Percentiles rank a stretch among this genome's conserved stretches.
Conservation (phyloP, 1,140 invertebrate species). For the Brachionus rubens region DNA sequence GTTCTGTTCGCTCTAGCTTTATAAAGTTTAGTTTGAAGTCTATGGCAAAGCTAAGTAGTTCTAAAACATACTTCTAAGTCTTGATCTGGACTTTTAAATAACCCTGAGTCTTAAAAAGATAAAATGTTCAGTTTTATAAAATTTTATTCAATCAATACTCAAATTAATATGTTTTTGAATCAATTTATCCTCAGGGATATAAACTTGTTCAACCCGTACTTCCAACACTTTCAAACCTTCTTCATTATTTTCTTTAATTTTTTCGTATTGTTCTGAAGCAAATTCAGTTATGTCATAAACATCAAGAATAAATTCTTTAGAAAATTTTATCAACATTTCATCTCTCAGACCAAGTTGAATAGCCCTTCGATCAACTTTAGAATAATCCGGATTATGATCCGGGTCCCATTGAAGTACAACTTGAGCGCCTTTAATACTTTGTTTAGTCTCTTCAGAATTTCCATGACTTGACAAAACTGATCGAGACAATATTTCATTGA, state of each 20-base stretch:
- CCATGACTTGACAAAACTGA: constrained; percentile 49
- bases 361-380: constrained; percentile 52
- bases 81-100: no score
- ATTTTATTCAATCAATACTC: no score
- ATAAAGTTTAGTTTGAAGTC: no score
- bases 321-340: constrained; percentile 50
- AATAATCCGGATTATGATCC: constrained; percentile 51
- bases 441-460: constrained; percentile 24
- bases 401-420: constrained; percentile 59
- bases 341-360: constrained; percentile 57
- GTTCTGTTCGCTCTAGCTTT: no score
- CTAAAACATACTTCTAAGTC: no score
- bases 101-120: no score
- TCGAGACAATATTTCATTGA: constrained; percentile 52
- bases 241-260: not conserved
- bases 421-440: constrained; percentile 47
- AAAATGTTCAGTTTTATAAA: no score
- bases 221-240: not conserved
- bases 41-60: no score
- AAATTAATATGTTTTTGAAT: not conserved
- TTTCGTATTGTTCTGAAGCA: constrained; percentile 48
- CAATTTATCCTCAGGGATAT: not conserved
- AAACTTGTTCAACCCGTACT: not conserved
- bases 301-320: constrained; percentile 50
- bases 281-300: constrained; percentile 54